A percentile compares a stretch with the other conserved stretches of the same genome.
phyloP scores from a whole-genome alignment of 2,888 invertebrate species.

The Lydus trimaculatus region DNA sequence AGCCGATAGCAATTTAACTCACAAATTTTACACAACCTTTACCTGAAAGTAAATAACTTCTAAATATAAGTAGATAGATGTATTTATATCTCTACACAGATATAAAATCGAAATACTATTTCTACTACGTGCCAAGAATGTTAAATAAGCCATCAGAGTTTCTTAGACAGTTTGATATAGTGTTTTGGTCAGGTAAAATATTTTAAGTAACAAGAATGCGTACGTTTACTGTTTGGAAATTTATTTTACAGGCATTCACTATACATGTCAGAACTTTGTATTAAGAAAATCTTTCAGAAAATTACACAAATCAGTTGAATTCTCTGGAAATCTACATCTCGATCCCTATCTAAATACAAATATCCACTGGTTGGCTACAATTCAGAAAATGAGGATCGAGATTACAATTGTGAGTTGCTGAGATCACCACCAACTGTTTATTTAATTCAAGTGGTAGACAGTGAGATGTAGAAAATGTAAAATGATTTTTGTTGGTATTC shows the following conservation, averaged over 20 bases:
- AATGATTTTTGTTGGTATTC: conserved; percentile 10
- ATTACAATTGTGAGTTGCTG: too few relatives aligned
- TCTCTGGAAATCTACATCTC: too few relatives aligned
- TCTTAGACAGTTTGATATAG: conserved; percentile 52
- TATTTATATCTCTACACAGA: background rate
- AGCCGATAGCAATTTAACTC: background rate
- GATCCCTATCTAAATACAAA: too few relatives aligned
- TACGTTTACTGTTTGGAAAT: conserved; percentile 32
- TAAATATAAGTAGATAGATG: background rate
- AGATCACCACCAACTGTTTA: background rate
- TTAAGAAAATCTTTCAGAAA: too few relatives aligned
- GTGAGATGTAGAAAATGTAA: conserved; percentile 10
- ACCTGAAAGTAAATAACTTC: background rate
- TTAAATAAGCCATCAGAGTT: conserved; percentile 50
- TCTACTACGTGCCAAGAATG: conserved; percentile 41
- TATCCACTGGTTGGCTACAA: too few relatives aligned
- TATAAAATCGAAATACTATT: conserved; percentile 35
- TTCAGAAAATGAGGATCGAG: too few relatives aligned
- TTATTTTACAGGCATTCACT: conserved; percentile 36
- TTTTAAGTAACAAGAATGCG: conserved; percentile 32
- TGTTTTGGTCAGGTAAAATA: conserved; percentile 47
- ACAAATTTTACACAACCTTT: background rate
- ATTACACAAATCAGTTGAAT: too few relatives aligned
- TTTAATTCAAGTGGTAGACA: conserved; percentile 10
- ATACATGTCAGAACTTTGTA: too few relatives aligned